A percentile compares a stretch with the other conserved stretches of the same genome.
Conservation (phyloP, 1,140 invertebrate genomes). For the Drosophila navojoa region DNA sequence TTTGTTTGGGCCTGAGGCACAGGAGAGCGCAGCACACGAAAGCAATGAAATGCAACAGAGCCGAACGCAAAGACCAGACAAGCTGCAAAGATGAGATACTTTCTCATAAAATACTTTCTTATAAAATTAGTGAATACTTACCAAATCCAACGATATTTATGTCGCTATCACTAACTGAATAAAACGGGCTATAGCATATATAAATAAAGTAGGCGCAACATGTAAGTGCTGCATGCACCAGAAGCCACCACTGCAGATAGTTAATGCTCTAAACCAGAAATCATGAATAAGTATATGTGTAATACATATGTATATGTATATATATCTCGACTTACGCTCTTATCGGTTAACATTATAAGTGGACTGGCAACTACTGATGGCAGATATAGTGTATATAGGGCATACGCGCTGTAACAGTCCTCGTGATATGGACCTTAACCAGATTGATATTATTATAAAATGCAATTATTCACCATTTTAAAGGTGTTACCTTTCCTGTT, state of each 20-base stretch:
- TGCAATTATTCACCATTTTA: neutral
- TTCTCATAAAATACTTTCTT: too few relatives aligned
- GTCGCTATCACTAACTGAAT: neutral
- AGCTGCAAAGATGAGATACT: neutral
- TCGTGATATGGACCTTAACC: constrained; percentile 1
- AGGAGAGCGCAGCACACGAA: neutral
- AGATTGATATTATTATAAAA: neutral
- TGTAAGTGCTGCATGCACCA: neutral
- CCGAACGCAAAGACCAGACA: neutral
- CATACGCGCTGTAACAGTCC: constrained; percentile 13
- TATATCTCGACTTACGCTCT: constrained; percentile 10
- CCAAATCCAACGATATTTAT: constrained; percentile 11
- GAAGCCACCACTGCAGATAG: constrained; percentile 44
- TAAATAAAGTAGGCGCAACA: constrained; percentile 10
- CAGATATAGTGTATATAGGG: constrained; percentile 15
- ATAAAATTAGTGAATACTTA: constrained; percentile 6
- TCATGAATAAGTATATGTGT: neutral
- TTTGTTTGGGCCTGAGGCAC: neutral
- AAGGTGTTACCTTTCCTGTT: neutral
- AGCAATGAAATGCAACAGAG: constrained; percentile 4
- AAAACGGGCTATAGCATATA: constrained; percentile 28
- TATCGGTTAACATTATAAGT: constrained; percentile 24
- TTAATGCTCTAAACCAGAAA: constrained; percentile 5
- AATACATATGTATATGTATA: neutral
- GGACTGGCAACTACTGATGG: constrained; percentile 13